Evolutionary conservation across 2,797 vertebrate species (phyloP), one percentile per base, ranked within the genome.

Genomic region (Gobio occitaniae): DNA sequence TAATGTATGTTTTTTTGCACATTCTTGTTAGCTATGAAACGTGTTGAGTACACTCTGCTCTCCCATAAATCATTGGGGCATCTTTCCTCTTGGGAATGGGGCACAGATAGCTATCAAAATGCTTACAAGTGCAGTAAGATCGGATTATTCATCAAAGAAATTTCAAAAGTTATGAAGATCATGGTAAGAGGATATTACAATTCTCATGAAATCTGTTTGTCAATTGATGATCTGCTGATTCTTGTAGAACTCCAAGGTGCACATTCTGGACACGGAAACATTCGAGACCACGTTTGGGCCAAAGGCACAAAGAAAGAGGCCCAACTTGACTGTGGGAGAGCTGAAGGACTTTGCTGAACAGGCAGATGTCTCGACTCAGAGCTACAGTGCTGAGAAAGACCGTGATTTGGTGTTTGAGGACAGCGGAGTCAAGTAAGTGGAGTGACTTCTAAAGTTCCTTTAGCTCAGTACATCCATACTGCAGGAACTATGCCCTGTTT

Each of bases 231-330:
- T 52, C 12, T 32, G 1, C 4, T 81, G 25, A 9, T 41, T 84
- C 10, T 87, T 84, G 38, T 93, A 99, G 98, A 98, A 97, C 79
- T 94, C 97, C 71, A 98, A 97, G 91, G 97, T 98, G 84, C 98
- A 99, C 89, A 99, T 99, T 94, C 95, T 99, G 83, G 98, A 99
- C 92, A 99, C 97, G 0, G 98, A 99, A 90, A 97, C 96, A 0
- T 99, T 98, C 86, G 97, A 96, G 92, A 97, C 94, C 16, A 99
- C 98, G 0, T 99, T 99, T 94, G 98, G 98, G 56, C 98, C 97
- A 2, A 99, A 98, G 86, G 93, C 98, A 17, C 98, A 99, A 88
- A 96, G 98, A 91, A 99, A 99, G 87, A 95, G 95, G 78, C 98
- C 98, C 79, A 98, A 92, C 86, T 95, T 99, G n/a, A 44, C 91